These are phyloP conservation scores for Drosophila gaucha DNA, from an alignment of 2,888 invertebrate species.

Conservation along the genomic window DNA sequence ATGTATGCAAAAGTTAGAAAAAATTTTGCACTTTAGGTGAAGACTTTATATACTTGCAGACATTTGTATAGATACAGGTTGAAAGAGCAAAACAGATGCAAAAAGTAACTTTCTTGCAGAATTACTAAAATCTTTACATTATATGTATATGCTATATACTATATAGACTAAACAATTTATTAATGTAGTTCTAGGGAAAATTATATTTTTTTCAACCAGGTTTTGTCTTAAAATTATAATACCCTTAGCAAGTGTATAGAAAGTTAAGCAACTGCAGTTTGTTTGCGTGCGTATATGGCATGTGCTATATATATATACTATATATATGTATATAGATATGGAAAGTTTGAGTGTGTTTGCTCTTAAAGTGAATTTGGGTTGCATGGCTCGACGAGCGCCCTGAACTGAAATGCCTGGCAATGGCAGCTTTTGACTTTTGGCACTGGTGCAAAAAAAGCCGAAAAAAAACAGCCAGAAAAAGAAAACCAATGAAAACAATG, in stretches of 20 bases:
- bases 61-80: not conserved
- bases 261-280: constrained; percentile 36
- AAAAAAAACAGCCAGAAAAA: constrained; percentile 28
- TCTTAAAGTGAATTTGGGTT: constrained; percentile 51
- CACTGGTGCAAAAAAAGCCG: constrained; percentile 4
- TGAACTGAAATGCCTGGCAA: constrained; percentile 51
- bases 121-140: not conserved
- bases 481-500: constrained; percentile 25
- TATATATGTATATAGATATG: constrained; percentile 26
- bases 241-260: not conserved
- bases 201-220: not conserved
- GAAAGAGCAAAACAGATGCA: too few species aligned
- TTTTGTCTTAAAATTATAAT: not conserved
- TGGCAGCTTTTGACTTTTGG: constrained; percentile 55
- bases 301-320: not conserved
- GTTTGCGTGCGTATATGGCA: constrained; percentile 11
- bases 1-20: not conserved
- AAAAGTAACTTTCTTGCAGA: not conserved
- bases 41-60: not conserved
- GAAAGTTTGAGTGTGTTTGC: constrained; percentile 49
- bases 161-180: too few species aligned
- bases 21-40: not conserved
- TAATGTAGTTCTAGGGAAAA: too few species aligned
- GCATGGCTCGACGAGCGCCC: constrained; percentile 37
- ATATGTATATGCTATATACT: not conserved